These are phyloP conservation scores for Ceryle rudis DNA, from an alignment of 2,797 vertebrate genomes.

Conservation along the genomic window DNA sequence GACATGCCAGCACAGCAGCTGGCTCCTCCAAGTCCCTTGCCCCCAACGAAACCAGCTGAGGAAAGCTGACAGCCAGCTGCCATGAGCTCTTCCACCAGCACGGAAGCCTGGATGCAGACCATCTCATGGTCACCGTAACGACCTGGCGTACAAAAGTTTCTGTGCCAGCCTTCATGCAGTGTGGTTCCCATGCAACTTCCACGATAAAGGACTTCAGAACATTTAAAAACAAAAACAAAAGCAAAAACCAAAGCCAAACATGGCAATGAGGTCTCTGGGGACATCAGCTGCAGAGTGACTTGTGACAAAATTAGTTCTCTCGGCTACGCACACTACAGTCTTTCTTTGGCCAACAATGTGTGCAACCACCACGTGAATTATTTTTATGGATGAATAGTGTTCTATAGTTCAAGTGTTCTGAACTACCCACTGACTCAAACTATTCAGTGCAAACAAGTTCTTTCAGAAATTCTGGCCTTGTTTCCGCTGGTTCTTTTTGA, in stretches of 20 bases:
- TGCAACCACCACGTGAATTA: neutral
- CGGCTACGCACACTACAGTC: neutral
- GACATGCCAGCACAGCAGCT: neutral
- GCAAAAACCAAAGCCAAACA: neutral
- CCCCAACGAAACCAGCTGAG: neutral
- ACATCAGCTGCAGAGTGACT: neutral
- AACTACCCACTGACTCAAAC: neutral
- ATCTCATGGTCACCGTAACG: rapidly evolving
- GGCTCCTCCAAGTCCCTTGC: neutral
- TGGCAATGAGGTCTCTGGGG: neutral
- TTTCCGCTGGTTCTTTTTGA: neutral
- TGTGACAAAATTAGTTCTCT: neutral
- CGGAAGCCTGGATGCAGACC: neutral
- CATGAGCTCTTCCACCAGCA: neutral
- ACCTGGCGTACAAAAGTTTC: neutral
- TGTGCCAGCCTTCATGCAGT: neutral
- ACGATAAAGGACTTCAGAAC: neutral
- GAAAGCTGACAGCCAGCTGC: neutral
- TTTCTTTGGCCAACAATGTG: neutral
- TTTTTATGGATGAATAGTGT: neutral
- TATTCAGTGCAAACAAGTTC: neutral
- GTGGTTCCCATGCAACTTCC: neutral
- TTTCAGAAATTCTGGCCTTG: neutral
- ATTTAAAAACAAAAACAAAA: neutral
- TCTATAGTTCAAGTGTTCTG: neutral